Evolutionary conservation across 2,113 vertebrate genomes (phyloP).

Genomic region (Cheirogaleus medius): DNA sequence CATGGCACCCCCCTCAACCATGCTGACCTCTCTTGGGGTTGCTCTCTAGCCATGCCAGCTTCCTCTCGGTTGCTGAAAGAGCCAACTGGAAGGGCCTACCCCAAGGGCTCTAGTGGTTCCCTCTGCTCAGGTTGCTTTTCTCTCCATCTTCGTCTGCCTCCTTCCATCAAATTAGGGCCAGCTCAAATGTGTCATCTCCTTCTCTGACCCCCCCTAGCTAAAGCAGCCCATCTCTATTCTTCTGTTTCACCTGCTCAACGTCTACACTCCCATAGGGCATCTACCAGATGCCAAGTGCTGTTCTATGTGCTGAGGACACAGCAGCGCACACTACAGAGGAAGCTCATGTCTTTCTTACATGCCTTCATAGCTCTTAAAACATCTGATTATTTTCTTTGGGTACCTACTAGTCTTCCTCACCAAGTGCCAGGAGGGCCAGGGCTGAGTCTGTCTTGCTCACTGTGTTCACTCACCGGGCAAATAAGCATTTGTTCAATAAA

Average conservation of each 20-base stretch:
- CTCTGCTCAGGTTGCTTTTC: background rate
- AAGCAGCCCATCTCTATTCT: background rate
- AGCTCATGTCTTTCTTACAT: background rate
- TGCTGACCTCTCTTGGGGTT: background rate
- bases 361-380: background rate
- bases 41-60: background rate
- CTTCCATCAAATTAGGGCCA: background rate
- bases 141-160: background rate
- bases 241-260: background rate
- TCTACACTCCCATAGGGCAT: background rate
- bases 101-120: rapidly evolving
- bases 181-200: background rate
- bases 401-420: background rate
- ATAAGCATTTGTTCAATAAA: background rate
- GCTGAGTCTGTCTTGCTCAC: background rate
- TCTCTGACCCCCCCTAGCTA: background rate
- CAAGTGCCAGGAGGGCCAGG: background rate
- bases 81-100: too few relatives aligned
- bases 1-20: rapidly evolving
- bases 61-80: background rate
- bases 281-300: background rate
- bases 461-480: background rate
- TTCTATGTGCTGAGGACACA: background rate
- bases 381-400: background rate
- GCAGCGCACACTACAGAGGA: background rate